Conservation (phyloP, 2,113 vertebrate species). For the Anguilla rostrata region DNA sequence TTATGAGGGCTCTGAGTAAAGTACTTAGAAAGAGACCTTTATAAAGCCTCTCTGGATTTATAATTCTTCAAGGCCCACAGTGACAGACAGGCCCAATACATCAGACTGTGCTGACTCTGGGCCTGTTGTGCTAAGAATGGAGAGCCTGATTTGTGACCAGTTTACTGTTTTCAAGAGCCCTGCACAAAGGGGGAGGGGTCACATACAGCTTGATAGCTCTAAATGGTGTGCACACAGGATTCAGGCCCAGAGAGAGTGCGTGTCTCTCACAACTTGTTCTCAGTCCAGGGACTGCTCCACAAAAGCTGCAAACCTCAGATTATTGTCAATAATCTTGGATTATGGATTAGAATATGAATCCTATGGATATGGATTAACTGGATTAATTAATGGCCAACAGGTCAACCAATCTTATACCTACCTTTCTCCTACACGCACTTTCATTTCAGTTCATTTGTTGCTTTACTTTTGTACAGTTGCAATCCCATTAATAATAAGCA, state of each 20-base stretch:
- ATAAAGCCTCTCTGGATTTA: neutral
- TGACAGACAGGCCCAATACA: conserved; percentile 46
- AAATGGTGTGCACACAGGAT: conserved; percentile 30
- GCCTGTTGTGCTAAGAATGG: conserved; percentile 46
- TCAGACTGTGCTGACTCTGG: conserved; percentile 41
- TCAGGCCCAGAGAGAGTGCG: conserved; percentile 7
- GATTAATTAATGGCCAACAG: too few relatives aligned
- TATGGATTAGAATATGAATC: too few relatives aligned
- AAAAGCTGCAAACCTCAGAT: neutral
- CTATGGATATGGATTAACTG: neutral
- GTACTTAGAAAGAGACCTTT: conserved; percentile 12
- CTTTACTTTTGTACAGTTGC: too few relatives aligned
- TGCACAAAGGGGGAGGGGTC: conserved; percentile 15
- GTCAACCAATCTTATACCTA: too few relatives aligned
- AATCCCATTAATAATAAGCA: too few relatives aligned
- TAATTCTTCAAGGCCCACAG: conserved; percentile 40
- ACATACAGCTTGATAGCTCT: conserved; percentile 24
- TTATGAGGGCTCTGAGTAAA: neutral
- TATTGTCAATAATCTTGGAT: conserved; percentile 13
- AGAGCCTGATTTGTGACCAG: conserved; percentile 48
- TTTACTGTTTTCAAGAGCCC: conserved; percentile 43
- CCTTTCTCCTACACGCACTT: neutral
- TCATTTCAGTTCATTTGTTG: neutral
- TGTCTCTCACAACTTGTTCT: conserved; percentile 28
- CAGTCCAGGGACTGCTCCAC: neutral